Evolutionary conservation across 2,797 vertebrate genomes (phyloP).

Genomic region (Molossus molossus): DNA sequence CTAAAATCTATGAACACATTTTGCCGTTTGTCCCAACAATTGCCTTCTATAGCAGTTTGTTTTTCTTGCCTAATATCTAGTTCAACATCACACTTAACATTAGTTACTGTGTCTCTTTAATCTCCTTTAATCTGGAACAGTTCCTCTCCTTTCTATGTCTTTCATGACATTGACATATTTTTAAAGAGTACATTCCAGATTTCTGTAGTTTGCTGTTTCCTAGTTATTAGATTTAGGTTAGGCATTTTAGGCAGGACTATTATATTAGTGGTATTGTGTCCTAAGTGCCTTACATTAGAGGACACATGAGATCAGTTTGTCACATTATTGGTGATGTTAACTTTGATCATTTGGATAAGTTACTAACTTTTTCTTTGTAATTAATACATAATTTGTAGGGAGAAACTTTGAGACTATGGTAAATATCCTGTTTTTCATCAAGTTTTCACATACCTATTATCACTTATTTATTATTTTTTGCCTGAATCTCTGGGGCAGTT

Average conservation of each 20-base stretch:
- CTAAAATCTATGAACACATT: not conserved
- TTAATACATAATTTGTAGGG: not conserved
- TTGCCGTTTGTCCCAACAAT: not conserved
- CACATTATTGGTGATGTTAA: not conserved
- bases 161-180: not conserved
- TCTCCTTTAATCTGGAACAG: not conserved
- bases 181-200: not conserved
- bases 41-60: not conserved
- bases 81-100: not conserved
- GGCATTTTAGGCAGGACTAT: not conserved
- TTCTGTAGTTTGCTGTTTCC: not conserved
- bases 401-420: not conserved
- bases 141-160: not conserved
- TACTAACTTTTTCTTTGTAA: not conserved
- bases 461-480: not conserved
- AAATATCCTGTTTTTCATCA: not conserved
- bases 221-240: not conserved
- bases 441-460: not conserved
- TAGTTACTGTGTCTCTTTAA: not conserved
- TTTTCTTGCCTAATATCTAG: not conserved
- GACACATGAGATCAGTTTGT: not conserved
- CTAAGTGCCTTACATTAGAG: not conserved
- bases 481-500: not conserved
- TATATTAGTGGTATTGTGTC: not conserved
- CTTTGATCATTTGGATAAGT: slow-evolving; percentile 3